Conservation (phyloP, 1,140 invertebrate genomes). For the Brachionus rotundiformis region DNA sequence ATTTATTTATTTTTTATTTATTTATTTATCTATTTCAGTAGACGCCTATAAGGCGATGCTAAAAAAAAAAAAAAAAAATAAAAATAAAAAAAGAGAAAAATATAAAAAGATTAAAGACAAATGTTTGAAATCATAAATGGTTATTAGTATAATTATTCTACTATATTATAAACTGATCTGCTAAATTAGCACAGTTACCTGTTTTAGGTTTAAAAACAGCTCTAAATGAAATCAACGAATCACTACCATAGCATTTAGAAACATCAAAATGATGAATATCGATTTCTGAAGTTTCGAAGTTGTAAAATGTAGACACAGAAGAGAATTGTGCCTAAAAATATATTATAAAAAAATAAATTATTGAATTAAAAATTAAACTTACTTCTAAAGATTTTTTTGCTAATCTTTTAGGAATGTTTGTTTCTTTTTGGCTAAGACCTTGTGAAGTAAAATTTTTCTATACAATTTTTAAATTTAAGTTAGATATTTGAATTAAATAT, state of each 20-base stretch:
- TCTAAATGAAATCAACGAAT: conserved; percentile 25
- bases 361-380: not conserved
- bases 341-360: not conserved
- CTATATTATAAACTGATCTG: too few relatives aligned
- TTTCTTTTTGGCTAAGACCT: not conserved
- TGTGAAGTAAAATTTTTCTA: not conserved
- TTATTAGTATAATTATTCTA: too few relatives aligned
- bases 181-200: too few relatives aligned
- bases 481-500: too few relatives aligned
- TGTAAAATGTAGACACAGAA: conserved; percentile 40
- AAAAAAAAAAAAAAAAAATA: too few relatives aligned
- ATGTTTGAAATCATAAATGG: too few relatives aligned
- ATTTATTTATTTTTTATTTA: too few relatives aligned
- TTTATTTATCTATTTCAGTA: too few relatives aligned
- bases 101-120: too few relatives aligned
- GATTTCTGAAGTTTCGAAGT: conserved; percentile 19
- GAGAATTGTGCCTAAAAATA: not conserved
- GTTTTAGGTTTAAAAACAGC: not conserved
- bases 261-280: conserved; percentile 32
- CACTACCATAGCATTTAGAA: not conserved
- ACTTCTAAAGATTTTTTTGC: not conserved
- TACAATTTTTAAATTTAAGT: not conserved
- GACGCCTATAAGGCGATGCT: too few relatives aligned
- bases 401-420: conserved; percentile 18
- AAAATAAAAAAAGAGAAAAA: too few relatives aligned